Evolutionary conservation across 2,888 invertebrate species (phyloP), one percentile per base, ranked within the genome.

Genomic region (Auanema sp.): DNA sequence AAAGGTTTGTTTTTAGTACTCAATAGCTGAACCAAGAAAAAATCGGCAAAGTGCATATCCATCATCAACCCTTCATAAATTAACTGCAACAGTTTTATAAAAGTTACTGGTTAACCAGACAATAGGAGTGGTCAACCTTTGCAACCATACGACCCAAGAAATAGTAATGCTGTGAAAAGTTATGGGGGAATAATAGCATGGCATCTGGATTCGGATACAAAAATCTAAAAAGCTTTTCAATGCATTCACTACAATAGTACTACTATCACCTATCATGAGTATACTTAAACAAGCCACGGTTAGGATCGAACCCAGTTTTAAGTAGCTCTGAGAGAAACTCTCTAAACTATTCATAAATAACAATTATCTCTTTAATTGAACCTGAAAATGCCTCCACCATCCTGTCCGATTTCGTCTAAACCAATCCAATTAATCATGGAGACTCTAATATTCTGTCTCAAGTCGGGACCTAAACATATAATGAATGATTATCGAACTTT

Each of bases 201-300:
- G 93, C 93, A 56, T 91, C 91, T 0, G 97, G 97, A 86, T 96
- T 97, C 0, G 97, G 97, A 85, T 96, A 98, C 43, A 98, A 86
- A 86, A 92, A 90, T 21, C 68, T 65, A 51, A 33, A 8, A 57
- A 57, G 18, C 2, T 24, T 5, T 41, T 33, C 5, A 4, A 6
- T 23, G 10, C 2, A 52, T 6, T 6, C 52, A 23, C n/a, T n/a
- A n/a, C n/a, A n/a, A n/a, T n/a, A n/a, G n/a, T n/a, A n/a, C n/a
- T n/a, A n/a, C n/a, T n/a, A 12, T 1, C 41, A 61, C 65, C 58
- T 6, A 23, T 62, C 60, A 8, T 64, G 62, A 11, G 71, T 73
- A 16, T 49, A 57, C 84, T 95, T 95, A 84, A 97, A 90, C 49
- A 78, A 65, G 0, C 97, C 97, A 60, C 96, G 62, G 10, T 66